These are phyloP conservation scores for Ictalurus furcatus DNA, from an alignment of 2,113 vertebrate genomes.

Conservation along the genomic window DNA sequence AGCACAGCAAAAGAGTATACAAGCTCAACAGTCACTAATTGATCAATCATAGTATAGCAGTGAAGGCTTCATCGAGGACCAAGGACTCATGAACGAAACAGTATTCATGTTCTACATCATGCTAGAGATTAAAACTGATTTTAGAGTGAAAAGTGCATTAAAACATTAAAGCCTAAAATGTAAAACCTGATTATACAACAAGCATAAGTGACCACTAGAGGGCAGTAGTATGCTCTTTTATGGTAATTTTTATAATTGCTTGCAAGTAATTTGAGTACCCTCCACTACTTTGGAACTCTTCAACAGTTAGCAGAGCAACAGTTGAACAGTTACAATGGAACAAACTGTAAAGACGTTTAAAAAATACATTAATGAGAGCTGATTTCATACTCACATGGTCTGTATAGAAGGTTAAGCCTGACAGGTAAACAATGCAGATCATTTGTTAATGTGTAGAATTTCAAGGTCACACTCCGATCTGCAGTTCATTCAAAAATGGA, in stretches of 20 bases:
- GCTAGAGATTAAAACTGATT: background rate
- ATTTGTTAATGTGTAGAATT: background rate
- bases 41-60: background rate
- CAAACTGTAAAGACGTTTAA: background rate
- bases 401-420: background rate
- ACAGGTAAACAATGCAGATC: background rate
- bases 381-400: background rate
- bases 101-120: background rate
- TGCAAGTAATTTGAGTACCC: background rate
- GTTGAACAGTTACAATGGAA: background rate
- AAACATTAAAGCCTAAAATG: background rate
- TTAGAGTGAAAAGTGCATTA: background rate
- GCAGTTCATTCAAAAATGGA: background rate
- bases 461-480: background rate
- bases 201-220: slow-evolving; percentile 34
- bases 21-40: background rate
- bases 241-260: background rate
- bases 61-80: background rate
- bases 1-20: background rate
- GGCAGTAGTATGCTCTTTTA: background rate
- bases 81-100: background rate
- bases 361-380: background rate
- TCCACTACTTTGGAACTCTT: background rate
- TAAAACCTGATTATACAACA: slow-evolving; percentile 4
- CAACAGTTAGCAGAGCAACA: background rate